These are phyloP conservation scores for Gymnocheta viridis DNA, from an alignment of 2,888 invertebrate genomes.

Conservation along the genomic window DNA sequence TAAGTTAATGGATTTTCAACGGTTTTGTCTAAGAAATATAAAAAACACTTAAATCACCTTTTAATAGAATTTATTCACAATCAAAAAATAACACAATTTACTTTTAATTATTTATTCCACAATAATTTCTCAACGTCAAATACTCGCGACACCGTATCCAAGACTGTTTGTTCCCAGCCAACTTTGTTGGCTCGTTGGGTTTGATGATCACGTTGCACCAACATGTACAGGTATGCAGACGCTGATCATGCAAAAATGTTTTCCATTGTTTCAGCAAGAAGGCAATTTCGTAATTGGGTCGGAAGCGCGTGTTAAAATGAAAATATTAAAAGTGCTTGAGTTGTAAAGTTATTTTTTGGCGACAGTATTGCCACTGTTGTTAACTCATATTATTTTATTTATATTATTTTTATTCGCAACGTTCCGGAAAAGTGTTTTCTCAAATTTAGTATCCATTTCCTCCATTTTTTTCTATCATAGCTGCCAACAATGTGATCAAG, in stretches of 20 bases:
- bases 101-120: too few relatives aligned
- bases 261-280: conserved; percentile 13
- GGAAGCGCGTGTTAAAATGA: not conserved
- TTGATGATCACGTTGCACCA: conserved; percentile 14
- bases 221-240: conserved; percentile 26
- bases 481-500: too few relatives aligned
- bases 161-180: not conserved
- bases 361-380: not conserved
- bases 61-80: too few relatives aligned
- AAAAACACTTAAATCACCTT: too few relatives aligned
- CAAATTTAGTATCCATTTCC: too few relatives aligned
- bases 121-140: not conserved
- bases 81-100: too few relatives aligned
- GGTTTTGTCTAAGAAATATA: too few relatives aligned
- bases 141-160: not conserved
- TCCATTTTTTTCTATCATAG: too few relatives aligned
- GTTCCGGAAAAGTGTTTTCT: too few relatives aligned
- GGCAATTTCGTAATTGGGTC: too few relatives aligned
- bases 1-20: too few relatives aligned
- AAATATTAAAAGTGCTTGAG: not conserved
- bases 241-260: conserved; percentile 27
- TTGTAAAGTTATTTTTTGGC: conserved; percentile 12
- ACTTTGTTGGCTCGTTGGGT: conserved; percentile 15
- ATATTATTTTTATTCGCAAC: too few relatives aligned
- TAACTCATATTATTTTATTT: not conserved